Evolutionary conservation across 2,113 vertebrate species (phyloP).

Genomic region (Caranx melampygus): DNA sequence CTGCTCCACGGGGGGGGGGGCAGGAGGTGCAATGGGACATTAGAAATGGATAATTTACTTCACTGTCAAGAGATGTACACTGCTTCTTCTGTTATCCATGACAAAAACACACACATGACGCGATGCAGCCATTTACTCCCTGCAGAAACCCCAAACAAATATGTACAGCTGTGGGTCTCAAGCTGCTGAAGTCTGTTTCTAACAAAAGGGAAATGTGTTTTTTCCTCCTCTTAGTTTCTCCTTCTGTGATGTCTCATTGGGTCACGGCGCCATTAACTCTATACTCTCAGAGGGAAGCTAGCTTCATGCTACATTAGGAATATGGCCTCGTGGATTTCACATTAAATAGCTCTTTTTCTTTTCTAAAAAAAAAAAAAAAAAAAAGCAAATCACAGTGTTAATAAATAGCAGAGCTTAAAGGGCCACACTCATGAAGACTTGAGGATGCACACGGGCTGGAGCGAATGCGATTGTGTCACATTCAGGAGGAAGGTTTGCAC

Average conservation of each 20-base stretch:
- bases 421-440: neutral
- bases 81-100: constrained; percentile 33
- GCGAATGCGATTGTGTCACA: neutral
- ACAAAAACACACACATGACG: constrained; percentile 54
- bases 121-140: neutral
- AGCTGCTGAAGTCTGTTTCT: constrained; percentile 16
- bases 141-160: constrained; percentile 32
- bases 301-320: constrained; percentile 72
- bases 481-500: neutral
- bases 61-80: constrained; percentile 54
- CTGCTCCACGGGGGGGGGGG: constrained; percentile 69
- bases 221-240: neutral
- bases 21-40: constrained; percentile 59
- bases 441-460: constrained; percentile 2
- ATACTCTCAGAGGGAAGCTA: constrained; percentile 59
- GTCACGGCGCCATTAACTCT: constrained; percentile 68
- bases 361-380: neutral
- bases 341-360: constrained; percentile 58
- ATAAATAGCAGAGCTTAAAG: constrained; percentile 23
- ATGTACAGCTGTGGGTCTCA: constrained; percentile 10
- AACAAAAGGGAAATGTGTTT: constrained; percentile 33
- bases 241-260: constrained; percentile 56
- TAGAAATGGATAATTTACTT: constrained; percentile 74
- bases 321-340: constrained; percentile 66
- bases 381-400: constrained; percentile 24